phyloP scores from a whole-genome alignment of 1,140 invertebrate species.

The Brachionus plicatilis region DNA sequence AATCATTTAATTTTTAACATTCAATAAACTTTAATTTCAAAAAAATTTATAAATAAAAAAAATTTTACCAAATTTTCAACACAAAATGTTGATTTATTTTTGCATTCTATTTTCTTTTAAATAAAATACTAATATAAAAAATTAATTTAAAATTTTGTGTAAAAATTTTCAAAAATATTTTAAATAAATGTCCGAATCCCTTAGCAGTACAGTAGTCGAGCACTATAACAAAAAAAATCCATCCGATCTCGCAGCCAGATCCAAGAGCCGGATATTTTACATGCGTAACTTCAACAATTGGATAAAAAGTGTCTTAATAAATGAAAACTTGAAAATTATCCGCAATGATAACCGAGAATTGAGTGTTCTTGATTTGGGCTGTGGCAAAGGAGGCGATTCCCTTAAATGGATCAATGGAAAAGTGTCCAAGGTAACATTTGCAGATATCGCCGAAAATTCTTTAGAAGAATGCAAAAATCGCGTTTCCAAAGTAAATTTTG shows the following conservation, averaged over 20 bases:
- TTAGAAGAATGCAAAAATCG: slow-evolving; percentile 70
- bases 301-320: slow-evolving; percentile 90
- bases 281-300: slow-evolving; percentile 98
- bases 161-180: neutral
- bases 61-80: too few species aligned
- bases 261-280: slow-evolving; percentile 80
- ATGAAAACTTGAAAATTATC: slow-evolving; percentile 54
- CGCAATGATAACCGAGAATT: slow-evolving; percentile 47
- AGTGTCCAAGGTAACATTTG: slow-evolving; percentile 11
- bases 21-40: too few species aligned
- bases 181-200: neutral
- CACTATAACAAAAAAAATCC: slow-evolving; percentile 33
- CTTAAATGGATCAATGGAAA: slow-evolving; percentile 80
- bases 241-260: slow-evolving; percentile 59
- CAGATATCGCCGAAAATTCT: slow-evolving; percentile 83
- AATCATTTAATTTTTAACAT: too few species aligned
- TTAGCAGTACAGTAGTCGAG: neutral
- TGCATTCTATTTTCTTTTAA: neutral
- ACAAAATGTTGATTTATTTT: neutral
- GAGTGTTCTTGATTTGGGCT: slow-evolving; percentile 62
- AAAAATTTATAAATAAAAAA: too few species aligned
- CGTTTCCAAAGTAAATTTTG: slow-evolving; percentile 61
- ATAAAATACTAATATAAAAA: neutral
- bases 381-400: slow-evolving; percentile 93
- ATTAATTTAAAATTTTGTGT: neutral